Percentiles rank a stretch among this genome's conserved stretches.
These are phyloP conservation scores for Bembecia ichneumoniformis DNA, from an alignment of 2,888 invertebrate species.

Conservation along the genomic window DNA sequence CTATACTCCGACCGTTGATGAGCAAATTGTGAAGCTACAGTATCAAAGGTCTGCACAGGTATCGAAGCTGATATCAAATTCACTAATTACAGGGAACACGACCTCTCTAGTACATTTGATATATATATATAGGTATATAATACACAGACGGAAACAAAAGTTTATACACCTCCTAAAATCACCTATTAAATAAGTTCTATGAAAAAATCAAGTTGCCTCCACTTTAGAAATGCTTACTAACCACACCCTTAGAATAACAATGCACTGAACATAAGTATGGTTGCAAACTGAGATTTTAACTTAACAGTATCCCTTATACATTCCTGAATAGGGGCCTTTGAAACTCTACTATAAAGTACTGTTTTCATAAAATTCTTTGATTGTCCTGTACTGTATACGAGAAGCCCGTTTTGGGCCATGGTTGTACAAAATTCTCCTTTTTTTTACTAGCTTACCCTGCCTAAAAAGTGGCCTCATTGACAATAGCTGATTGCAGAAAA, in stretches of 20 bases:
- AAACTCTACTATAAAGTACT: too few relatives aligned
- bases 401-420: too few relatives aligned
- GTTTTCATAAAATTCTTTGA: too few relatives aligned
- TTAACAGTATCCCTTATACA: too few relatives aligned
- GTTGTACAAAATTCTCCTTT: too few relatives aligned
- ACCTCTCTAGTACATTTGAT: slow-evolving; percentile 39
- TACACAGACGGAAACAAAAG: slow-evolving; percentile 42
- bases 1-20: slow-evolving; percentile 24
- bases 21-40: slow-evolving; percentile 57
- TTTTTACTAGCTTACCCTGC: too few relatives aligned
- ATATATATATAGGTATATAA: slow-evolving; percentile 29
- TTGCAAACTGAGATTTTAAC: too few relatives aligned
- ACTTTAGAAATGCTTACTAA: not conserved
- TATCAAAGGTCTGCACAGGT: slow-evolving; percentile 48
- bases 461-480: too few relatives aligned
- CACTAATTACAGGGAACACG: slow-evolving; percentile 54
- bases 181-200: slow-evolving; percentile 14
- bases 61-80: slow-evolving; percentile 51
- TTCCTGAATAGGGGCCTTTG: too few relatives aligned
- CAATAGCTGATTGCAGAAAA: too few relatives aligned
- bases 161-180: slow-evolving; percentile 41
- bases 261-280: not conserved
- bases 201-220: not conserved
- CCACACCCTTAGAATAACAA: not conserved
- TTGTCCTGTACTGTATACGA: too few relatives aligned